Conservation (phyloP, 2,888 invertebrate genomes). For the Dryobota labecula region DNA sequence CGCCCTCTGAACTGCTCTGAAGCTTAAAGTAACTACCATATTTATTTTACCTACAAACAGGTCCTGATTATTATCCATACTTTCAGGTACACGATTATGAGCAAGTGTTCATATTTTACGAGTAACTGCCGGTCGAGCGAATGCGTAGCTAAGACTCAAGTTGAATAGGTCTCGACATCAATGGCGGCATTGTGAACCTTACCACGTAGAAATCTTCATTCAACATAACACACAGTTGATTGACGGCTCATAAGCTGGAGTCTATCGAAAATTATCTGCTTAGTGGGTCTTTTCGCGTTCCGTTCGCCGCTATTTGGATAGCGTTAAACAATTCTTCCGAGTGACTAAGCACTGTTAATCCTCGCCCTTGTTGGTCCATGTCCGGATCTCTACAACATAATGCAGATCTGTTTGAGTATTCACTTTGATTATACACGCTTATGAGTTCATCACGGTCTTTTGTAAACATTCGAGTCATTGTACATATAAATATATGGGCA, state of each 20-base stretch:
- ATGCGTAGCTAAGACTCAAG: constrained; percentile 56
- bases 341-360: constrained; percentile 83
- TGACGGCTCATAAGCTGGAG: constrained; percentile 83
- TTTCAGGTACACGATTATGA: constrained; percentile 50
- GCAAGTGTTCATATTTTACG: constrained; percentile 44
- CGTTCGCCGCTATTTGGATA: constrained; percentile 88
- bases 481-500: constrained; percentile 26
- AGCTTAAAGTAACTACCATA: constrained; percentile 1
- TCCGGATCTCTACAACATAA: constrained; percentile 76
- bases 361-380: constrained; percentile 81
- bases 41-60: not conserved
- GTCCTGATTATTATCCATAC: not conserved
- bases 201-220: constrained; percentile 74
- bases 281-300: constrained; percentile 84
- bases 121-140: constrained; percentile 62
- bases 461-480: constrained; percentile 69
- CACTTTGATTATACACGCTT: constrained; percentile 86
- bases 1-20: not conserved
- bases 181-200: constrained; percentile 72
- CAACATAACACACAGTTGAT: constrained; percentile 80
- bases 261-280: constrained; percentile 88
- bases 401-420: constrained; percentile 84
- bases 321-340: constrained; percentile 90
- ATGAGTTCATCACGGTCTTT: constrained; percentile 74
- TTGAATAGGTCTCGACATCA: constrained; percentile 68